Evolutionary conservation across 1,140 invertebrate species (phyloP).

Genomic region (Trichonephila inaurata): DNA sequence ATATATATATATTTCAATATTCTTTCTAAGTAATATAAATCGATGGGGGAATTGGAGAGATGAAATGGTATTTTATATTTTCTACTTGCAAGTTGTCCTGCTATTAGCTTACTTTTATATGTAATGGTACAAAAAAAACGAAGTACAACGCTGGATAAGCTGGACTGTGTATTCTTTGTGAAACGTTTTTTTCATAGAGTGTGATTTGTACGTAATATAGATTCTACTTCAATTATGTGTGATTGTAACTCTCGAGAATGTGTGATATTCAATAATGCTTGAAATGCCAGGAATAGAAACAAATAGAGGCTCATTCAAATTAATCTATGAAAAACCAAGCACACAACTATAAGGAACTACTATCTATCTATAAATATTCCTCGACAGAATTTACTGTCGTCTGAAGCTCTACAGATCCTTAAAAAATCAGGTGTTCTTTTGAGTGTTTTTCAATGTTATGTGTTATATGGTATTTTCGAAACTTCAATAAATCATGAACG

Average conservation of each 20-base stretch:
- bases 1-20: constrained; percentile 75
- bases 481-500: constrained; percentile 27
- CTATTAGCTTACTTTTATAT: constrained; percentile 76
- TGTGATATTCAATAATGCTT: constrained; percentile 56
- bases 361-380: constrained; percentile 3
- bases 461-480: constrained; percentile 54
- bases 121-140: constrained; percentile 67
- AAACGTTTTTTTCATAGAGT: constrained; percentile 58
- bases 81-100: constrained; percentile 74
- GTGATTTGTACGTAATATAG: constrained; percentile 72
- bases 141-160: constrained; percentile 61
- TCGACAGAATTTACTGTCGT: not conserved
- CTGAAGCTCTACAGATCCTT: constrained; percentile 43
- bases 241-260: constrained; percentile 56
- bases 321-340: constrained; percentile 18
- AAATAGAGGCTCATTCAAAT: constrained; percentile 6
- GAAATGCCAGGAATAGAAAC: constrained; percentile 31
- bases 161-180: constrained; percentile 30
- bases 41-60: constrained; percentile 48
- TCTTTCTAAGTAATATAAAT: constrained; percentile 75
- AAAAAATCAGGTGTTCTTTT: constrained; percentile 48
- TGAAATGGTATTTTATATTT: constrained; percentile 75
- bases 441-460: constrained; percentile 51
- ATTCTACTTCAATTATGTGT: constrained; percentile 62
- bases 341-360: not conserved